Conservation (phyloP, 2,113 vertebrate species). For the Carollia perspicillata region DNA sequence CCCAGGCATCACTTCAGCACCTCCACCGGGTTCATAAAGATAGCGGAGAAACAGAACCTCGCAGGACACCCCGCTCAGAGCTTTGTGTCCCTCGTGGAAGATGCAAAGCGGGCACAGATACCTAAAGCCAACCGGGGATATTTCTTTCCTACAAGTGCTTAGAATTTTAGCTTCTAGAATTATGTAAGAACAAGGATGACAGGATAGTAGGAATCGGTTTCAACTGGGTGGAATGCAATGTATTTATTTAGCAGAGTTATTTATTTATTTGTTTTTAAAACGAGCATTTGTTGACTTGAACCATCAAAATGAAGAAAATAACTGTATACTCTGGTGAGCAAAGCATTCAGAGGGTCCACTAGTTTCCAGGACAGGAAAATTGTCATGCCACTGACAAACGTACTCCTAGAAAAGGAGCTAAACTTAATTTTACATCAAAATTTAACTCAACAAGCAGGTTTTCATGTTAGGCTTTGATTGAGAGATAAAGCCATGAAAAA, state of each 20-base stretch:
- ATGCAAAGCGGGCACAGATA: background rate
- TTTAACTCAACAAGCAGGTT: conserved; percentile 60
- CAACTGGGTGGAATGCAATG: background rate
- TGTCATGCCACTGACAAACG: conserved; percentile 55
- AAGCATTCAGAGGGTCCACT: conserved; percentile 7
- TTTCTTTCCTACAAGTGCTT: background rate
- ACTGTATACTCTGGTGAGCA: conserved; percentile 43
- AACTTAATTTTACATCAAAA: conserved; percentile 70
- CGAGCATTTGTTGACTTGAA: conserved; percentile 41
- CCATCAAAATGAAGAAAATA: conserved; percentile 41
- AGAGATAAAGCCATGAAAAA: conserved; percentile 69
- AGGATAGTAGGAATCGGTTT: background rate
- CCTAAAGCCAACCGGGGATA: background rate
- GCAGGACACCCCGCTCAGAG: background rate
- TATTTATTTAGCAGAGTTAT: background rate
- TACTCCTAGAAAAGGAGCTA: conserved; percentile 53
- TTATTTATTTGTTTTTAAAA: background rate
- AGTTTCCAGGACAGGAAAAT: conserved; percentile 65
- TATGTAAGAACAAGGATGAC: background rate
- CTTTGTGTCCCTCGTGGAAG: background rate
- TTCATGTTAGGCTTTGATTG: conserved; percentile 63
- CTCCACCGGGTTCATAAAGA: background rate
- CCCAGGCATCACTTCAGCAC: background rate
- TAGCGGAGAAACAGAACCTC: background rate
- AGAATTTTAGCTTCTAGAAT: background rate